These are phyloP conservation scores for Seriola dumerili DNA, from an alignment of 2,113 vertebrate species.

Conservation along the genomic window DNA sequence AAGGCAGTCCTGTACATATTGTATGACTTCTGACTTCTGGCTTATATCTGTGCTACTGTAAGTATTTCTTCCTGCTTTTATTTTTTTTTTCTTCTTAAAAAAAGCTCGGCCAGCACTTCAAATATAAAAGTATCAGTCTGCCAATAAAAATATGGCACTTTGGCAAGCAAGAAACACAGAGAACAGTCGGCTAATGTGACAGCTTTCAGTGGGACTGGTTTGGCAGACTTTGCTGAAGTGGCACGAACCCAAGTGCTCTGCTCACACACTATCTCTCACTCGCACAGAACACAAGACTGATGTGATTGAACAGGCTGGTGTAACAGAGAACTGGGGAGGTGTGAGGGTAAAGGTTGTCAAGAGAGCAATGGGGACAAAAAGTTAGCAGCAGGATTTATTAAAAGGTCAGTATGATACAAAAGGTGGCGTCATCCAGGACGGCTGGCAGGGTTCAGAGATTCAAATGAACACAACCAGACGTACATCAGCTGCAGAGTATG, in stretches of 20 bases:
- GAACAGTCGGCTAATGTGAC: conserved; percentile 79
- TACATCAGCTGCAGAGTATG: not conserved
- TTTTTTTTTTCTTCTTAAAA: conserved; percentile 38
- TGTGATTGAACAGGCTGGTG: conserved; percentile 51
- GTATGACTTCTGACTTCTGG: not conserved
- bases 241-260: conserved; percentile 71
- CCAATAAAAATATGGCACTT: conserved; percentile 78
- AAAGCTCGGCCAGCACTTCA: conserved; percentile 64
- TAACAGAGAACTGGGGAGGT: conserved; percentile 39
- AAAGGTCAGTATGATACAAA: conserved; percentile 52
- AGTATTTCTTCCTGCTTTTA: conserved; percentile 43
- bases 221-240: conserved; percentile 77
- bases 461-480: conserved; percentile 17
- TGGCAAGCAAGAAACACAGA: conserved; percentile 64
- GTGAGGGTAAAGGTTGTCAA: conserved; percentile 56
- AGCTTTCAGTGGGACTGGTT: conserved; percentile 79
- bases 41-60: conserved; percentile 36
- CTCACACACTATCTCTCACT: conserved; percentile 44
- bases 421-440: conserved; percentile 9
- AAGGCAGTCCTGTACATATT: conserved; percentile 1
- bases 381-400: conserved; percentile 56
- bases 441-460: conserved; percentile 20
- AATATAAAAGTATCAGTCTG: conserved; percentile 65
- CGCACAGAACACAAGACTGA: conserved; percentile 38
- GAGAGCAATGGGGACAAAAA: conserved; percentile 48